These are phyloP conservation scores for Lucinisca nassula DNA, from an alignment of 2,888 invertebrate species.

Conservation along the genomic window DNA sequence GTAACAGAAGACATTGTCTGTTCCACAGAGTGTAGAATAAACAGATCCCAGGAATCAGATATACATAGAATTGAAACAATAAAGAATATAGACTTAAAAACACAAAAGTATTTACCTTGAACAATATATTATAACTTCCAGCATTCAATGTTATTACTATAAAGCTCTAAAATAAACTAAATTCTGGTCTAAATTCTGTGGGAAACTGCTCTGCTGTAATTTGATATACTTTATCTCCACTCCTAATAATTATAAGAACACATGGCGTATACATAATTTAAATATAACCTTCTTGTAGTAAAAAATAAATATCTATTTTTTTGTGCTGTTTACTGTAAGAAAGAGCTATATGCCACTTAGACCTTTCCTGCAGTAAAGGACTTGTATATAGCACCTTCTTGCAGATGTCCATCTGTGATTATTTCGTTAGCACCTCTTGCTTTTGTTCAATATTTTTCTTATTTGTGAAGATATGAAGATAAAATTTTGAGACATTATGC, in stretches of 20 bases:
- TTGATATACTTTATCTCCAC: background rate
- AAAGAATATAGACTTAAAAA: too few species aligned
- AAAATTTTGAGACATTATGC: background rate
- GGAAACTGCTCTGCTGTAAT: background rate
- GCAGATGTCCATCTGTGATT: background rate
- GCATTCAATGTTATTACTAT: background rate
- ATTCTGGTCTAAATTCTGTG: background rate
- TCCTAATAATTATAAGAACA: background rate
- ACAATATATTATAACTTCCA: background rate
- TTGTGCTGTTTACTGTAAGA: background rate
- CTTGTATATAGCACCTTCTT: background rate
- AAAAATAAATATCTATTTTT: background rate
- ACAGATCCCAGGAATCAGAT: too few species aligned
- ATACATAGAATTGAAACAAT: too few species aligned
- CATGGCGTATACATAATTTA: background rate
- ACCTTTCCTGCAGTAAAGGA: background rate
- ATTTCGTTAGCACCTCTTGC: background rate
- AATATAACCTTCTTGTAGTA: background rate
- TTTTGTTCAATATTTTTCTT: background rate
- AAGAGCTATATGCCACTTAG: background rate
- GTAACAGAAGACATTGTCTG: too few species aligned
- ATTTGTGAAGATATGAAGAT: background rate
- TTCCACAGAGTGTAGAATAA: too few species aligned
- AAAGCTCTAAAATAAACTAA: background rate
- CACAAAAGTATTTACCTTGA: too few species aligned